phyloP scores from a whole-genome alignment of 2,888 invertebrate species.

The Melolontha melolontha region DNA sequence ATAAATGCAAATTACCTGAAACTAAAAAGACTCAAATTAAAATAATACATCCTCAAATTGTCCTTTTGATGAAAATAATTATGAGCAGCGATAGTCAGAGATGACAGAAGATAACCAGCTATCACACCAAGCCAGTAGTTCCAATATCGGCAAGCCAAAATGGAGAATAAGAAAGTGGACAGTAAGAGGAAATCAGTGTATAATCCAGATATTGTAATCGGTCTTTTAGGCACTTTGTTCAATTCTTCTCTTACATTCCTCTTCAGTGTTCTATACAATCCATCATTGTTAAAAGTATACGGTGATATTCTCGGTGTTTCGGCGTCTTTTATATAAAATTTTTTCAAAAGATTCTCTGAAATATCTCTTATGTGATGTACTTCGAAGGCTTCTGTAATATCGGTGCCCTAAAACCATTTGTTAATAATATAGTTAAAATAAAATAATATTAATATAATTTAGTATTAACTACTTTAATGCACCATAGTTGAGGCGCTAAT shows the following conservation, averaged over 20 bases:
- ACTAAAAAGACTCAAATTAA: constrained; percentile 76
- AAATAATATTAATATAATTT: too few species aligned
- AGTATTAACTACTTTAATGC: too few species aligned
- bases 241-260: constrained; percentile 68
- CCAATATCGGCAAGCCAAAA: constrained; percentile 59
- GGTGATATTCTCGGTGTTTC: constrained; percentile 75
- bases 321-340: constrained; percentile 76
- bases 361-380: constrained; percentile 73
- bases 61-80: constrained; percentile 83
- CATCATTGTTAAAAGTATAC: constrained; percentile 78
- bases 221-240: constrained; percentile 68
- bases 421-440: too few species aligned
- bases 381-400: constrained; percentile 86
- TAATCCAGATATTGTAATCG: constrained; percentile 59
- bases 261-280: constrained; percentile 81
- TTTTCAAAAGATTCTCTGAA: constrained; percentile 71
- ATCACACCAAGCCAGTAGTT: constrained; percentile 65
- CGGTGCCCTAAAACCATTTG: constrained; percentile 81
- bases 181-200: constrained; percentile 64
- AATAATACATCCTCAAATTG: constrained; percentile 83
- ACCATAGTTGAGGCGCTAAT: too few species aligned
- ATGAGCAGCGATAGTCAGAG: constrained; percentile 74
- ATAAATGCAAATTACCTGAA: constrained; percentile 70
- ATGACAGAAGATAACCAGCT: constrained; percentile 70
- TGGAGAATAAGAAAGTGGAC: constrained; percentile 58